Evolutionary conservation across 2,113 vertebrate genomes (phyloP), one percentile per base, ranked within the genome.

Genomic region (Eublepharis macularius): DNA sequence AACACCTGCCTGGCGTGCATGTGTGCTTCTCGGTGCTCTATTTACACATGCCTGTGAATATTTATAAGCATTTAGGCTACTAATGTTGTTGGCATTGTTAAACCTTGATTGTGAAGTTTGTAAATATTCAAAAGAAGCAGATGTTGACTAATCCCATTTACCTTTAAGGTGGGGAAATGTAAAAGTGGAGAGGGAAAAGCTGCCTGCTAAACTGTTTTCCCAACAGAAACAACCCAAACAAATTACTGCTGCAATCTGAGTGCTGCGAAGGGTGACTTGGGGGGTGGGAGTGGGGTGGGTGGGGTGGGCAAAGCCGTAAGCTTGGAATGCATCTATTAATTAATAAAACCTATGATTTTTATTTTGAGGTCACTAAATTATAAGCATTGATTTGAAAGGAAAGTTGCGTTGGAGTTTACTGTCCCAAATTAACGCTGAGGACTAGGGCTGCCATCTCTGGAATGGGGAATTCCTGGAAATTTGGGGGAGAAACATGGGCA

Each of bases 261-360:
- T 91, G 89, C 91, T 93, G 93, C 92, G 93, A 92, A 95, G 91
- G 90, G 10, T 86, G 92, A 94, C 89, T 93, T 92, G 85, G 86
- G 90, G 88, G 60, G 60, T 1, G 57, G 21, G 57, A 6, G 21
- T 5, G 49, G 51, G 51, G n/a, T n/a, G n/a, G n/a, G n/a, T n/a
- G 49, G 49, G 49, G 49, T 13, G 16, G 93, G 93, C 80, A 93
- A 94, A 93, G 90, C 91, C 90, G 91, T 93, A 94, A 93, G 91
- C 92, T 88, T 88, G 24, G 82, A 89, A 93, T 10, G 88, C 19
- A 0, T 95, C 94, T 95, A 95, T 95, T 91, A 93, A 93, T 95
- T 95, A 93, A 94, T 95, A 95, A 95, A 95, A 95, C 86, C 90
- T 95, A 92, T 68, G 92, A 91, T 91, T 94, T 95, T 69, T 54